A percentile compares a stretch with the other conserved stretches of the same genome.
These are phyloP conservation scores for Scaptomyza tumidula DNA, from an alignment of 2,888 invertebrate species.

Conservation along the genomic window DNA sequence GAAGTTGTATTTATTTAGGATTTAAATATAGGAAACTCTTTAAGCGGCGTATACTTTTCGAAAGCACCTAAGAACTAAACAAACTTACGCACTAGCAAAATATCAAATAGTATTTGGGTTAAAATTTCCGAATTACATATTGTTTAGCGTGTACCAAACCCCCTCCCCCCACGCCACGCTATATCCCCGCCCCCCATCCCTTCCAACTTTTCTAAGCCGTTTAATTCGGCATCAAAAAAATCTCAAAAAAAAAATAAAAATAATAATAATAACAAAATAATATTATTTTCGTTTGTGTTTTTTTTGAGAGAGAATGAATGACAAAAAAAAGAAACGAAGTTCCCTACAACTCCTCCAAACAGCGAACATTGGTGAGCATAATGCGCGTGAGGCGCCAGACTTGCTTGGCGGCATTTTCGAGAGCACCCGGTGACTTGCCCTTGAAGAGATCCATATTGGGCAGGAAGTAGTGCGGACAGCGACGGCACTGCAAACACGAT, in stretches of 20 bases:
- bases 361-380: conserved; percentile 95
- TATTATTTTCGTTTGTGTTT: too few relatives aligned
- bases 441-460: conserved; percentile 97
- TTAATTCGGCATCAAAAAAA: background rate
- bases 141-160: background rate
- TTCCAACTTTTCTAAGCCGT: background rate
- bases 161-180: background rate
- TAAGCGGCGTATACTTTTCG: conserved; percentile 82
- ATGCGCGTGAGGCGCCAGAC: conserved; percentile 96
- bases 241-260: too few relatives aligned
- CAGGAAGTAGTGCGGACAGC: conserved; percentile 98
- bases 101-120: conserved; percentile 80
- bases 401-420: conserved; percentile 97
- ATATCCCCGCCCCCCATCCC: background rate
- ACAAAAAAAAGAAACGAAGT: conserved; percentile 26
- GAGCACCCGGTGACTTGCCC: conserved; percentile 94
- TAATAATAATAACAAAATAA: conserved; percentile 3
- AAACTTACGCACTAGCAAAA: conserved; percentile 67
- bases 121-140: conserved; percentile 62
- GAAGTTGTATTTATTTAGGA: conserved; percentile 16
- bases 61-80: conserved; percentile 79
- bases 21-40: conserved; percentile 76
- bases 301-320: too few relatives aligned
- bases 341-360: conserved; percentile 93
- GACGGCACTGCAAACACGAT: conserved; percentile 96